Evolutionary conservation across 2,113 vertebrate genomes (phyloP).

Genomic region (Petromus typicus): DNA sequence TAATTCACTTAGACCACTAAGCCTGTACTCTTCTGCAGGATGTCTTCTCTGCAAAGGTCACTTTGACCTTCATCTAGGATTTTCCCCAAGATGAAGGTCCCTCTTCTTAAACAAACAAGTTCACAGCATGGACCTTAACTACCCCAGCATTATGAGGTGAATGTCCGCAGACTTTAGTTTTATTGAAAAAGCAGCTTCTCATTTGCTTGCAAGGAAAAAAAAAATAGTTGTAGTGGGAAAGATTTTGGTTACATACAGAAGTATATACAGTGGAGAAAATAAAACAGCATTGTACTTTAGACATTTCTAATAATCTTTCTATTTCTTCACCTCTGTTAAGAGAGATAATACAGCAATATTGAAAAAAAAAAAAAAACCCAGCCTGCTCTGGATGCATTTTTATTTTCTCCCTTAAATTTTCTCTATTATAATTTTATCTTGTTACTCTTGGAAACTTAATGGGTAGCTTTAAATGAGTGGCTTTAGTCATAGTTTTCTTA

Average conservation of each 20-base stretch:
- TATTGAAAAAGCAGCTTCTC: background rate
- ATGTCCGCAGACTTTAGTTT: background rate
- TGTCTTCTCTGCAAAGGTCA: background rate
- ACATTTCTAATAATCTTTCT: constrained; percentile 42
- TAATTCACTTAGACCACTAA: background rate
- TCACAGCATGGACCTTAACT: background rate
- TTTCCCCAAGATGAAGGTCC: background rate
- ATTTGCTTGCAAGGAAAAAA: background rate
- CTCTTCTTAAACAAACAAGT: background rate
- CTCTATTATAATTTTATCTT: constrained; percentile 45
- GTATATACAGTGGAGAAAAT: background rate
- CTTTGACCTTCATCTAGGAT: background rate
- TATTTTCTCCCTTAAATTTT: constrained; percentile 56
- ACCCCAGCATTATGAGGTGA: background rate
- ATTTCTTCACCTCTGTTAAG: constrained; percentile 30
- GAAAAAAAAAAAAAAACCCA: too few species aligned
- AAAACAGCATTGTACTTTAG: background rate
- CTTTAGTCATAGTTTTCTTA: constrained; percentile 53
- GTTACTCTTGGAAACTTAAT: constrained; percentile 30
- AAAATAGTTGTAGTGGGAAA: background rate
- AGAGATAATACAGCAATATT: background rate
- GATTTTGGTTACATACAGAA: constrained; percentile 45
- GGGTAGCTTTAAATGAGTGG: constrained; percentile 17
- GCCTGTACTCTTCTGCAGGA: background rate
- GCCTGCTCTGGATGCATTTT: constrained; percentile 6